Evolutionary conservation across 2,113 vertebrate genomes (phyloP), one percentile per base, ranked within the genome.

Genomic region (Acinonyx jubatus): DNA sequence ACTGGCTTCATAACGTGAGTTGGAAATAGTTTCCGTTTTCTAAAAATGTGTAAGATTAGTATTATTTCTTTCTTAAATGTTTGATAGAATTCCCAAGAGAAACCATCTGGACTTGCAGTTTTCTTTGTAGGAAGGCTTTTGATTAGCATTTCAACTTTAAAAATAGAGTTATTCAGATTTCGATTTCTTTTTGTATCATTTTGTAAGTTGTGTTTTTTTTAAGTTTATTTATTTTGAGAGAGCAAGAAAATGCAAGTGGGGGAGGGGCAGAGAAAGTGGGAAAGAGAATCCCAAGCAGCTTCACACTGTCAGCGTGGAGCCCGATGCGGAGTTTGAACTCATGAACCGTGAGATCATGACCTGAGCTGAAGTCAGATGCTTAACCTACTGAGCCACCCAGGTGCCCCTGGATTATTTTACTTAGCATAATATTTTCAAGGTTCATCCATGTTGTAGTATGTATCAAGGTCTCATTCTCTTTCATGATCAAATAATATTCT

Each of bases 21-120:
- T 57, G 92, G 79, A 57, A 83, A 78, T 11, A 55, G 25, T 92
- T 93, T 85, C 85, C 81, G 69, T 80, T 90, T 94, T 74, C 27
- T 85, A 89, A 94, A 89, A 38, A 38, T 89, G 36, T 85, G 33
- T 68, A 90, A 74, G 63, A 63, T 92, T 86, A 82, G 80, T 96
- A 74, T 66, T 94, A 69, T 88, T 88, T 94, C 48, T 89, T 89
- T 55, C 80, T 85, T 79, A 63, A 90, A 31, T 45, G 73, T 80
- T 45, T 84, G 83, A 81, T 79, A 92, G 83, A 92, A 92, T 91
- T 80, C 73, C 78, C 8, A 23, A 57, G 55, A 36, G 48, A 84
- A 96, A 84, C 52, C 78, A 92, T 84, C 78, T 84, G 69, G 83
- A 41, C 27, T 66, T 94, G 27, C 6, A 66, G 92, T 89, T 66